These are phyloP conservation scores for Limnephilus lunatus DNA, from an alignment of 2,888 invertebrate species.

Conservation along the genomic window DNA sequence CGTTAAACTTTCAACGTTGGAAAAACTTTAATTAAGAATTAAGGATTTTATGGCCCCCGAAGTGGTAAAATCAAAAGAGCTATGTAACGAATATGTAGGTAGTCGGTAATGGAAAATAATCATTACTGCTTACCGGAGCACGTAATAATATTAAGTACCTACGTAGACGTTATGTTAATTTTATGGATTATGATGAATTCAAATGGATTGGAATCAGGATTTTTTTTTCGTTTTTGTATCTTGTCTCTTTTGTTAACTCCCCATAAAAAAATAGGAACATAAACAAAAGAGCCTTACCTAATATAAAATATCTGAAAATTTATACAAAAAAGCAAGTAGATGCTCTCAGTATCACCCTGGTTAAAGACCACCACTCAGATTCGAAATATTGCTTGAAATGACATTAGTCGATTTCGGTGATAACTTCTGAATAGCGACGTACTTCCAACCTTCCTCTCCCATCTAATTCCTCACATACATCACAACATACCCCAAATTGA, in stretches of 20 bases:
- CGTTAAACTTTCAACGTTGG: slow-evolving; percentile 48
- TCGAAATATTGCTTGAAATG: too few relatives aligned
- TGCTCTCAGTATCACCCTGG: too few relatives aligned
- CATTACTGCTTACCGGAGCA: neutral
- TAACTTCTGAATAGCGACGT: too few relatives aligned
- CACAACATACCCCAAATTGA: too few relatives aligned
- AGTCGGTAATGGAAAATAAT: neutral
- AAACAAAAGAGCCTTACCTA: too few relatives aligned
- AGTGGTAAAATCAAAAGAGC: neutral
- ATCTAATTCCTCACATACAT: too few relatives aligned
- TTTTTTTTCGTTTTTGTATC: neutral
- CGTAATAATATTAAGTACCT: neutral
- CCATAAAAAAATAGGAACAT: neutral
- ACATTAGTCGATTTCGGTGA: too few relatives aligned
- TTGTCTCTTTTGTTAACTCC: neutral
- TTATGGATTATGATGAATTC: neutral
- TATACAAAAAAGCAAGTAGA: too few relatives aligned
- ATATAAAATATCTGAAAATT: too few relatives aligned
- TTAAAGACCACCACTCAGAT: too few relatives aligned
- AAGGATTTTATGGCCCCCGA: slow-evolving; percentile 21
- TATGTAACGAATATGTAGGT: neutral
- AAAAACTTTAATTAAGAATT: slow-evolving; percentile 42
- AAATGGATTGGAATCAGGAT: neutral
- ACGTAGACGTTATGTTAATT: neutral
- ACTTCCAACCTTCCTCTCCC: too few relatives aligned